phyloP scores from a whole-genome alignment of 1,140 invertebrate genomes.

The Periplaneta americana region DNA sequence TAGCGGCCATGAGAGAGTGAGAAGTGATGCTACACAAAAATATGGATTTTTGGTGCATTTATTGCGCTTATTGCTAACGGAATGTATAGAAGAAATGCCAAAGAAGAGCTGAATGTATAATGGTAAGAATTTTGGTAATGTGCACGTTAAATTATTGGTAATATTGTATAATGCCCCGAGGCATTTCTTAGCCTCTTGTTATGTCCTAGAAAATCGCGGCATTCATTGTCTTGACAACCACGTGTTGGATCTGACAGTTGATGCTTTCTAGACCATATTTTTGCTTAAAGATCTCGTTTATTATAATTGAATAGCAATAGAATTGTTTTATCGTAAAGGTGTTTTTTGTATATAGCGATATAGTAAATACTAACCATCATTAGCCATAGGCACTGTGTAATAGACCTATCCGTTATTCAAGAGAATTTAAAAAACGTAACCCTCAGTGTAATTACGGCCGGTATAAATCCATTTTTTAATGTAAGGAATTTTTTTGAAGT shows the following conservation, averaged over 20 bases:
- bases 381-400: neutral
- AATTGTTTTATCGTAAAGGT: neutral
- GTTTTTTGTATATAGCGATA: neutral
- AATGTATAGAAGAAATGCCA: neutral
- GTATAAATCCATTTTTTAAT: too few species aligned
- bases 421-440: neutral
- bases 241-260: conserved; percentile 10
- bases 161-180: conserved; percentile 4
- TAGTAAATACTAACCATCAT: neutral
- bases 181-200: neutral
- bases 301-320: neutral
- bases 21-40: neutral
- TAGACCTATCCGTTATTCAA: neutral
- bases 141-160: neutral
- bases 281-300: neutral
- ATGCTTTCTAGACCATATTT: neutral
- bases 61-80: neutral
- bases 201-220: conserved; percentile 8
- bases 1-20: neutral
- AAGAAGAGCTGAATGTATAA: neutral
- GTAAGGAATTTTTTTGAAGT: too few species aligned
- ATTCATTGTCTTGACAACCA: conserved; percentile 12
- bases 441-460: neutral
- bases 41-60: neutral
- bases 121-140: neutral